A percentile compares a stretch with the other conserved stretches of the same genome.
These are phyloP conservation scores for Drosophila nebulosa DNA, from an alignment of 1,140 invertebrate genomes.

Conservation along the genomic window DNA sequence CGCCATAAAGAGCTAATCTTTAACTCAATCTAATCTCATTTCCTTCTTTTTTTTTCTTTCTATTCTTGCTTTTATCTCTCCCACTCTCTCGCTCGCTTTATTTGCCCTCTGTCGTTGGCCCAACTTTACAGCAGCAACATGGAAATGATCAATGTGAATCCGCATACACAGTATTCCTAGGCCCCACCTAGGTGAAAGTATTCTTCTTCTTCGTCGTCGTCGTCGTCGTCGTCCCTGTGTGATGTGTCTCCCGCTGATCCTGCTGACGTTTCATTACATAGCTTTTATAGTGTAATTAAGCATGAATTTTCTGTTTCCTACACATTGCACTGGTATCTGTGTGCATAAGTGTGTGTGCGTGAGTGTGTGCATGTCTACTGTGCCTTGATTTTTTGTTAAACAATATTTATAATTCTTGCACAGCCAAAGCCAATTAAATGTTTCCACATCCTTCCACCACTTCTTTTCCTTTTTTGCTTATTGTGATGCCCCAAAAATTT, in stretches of 20 bases:
- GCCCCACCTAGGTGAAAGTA: not conserved
- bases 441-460: not conserved
- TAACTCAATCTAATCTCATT: not conserved
- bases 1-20: not conserved
- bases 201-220: no score
- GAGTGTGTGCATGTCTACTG: not conserved
- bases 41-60: not conserved
- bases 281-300: not conserved
- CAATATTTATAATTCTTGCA: not conserved
- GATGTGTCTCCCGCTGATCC: not conserved
- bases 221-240: not conserved
- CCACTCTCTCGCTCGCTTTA: no score
- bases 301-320: not conserved
- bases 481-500: not conserved
- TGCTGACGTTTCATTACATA: not conserved
- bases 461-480: not conserved
- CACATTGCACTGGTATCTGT: not conserved
- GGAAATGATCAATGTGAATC: constrained; percentile 91
- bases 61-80: not conserved
- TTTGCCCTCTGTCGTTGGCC: constrained; percentile 39
- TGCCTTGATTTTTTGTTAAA: constrained; percentile 5
- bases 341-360: not conserved
- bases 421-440: not conserved
- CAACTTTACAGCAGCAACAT: constrained; percentile 83
- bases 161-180: constrained; percentile 87